phyloP scores from a whole-genome alignment of 2,888 invertebrate genomes.

The Volucella zonaria region DNA sequence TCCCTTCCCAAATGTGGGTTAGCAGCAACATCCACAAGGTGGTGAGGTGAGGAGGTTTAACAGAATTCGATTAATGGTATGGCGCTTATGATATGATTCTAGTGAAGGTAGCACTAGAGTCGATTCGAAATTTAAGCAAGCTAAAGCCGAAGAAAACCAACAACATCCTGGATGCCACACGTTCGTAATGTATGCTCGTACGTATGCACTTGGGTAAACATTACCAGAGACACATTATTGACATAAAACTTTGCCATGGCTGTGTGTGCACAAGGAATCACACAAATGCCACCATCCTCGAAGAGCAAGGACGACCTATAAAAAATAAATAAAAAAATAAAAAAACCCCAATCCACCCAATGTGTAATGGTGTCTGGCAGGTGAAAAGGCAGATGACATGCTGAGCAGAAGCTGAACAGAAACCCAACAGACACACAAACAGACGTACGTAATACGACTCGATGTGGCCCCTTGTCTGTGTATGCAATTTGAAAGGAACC shows the following conservation, averaged over 20 bases:
- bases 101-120: not conserved
- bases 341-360: not conserved
- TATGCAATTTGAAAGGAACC: conserved; percentile 44
- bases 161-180: conserved; percentile 20
- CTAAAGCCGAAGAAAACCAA: too few relatives aligned
- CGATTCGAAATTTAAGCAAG: too few relatives aligned
- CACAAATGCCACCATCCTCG: not conserved
- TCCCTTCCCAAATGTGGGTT: conserved; percentile 6
- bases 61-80: conserved; percentile 45
- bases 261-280: conserved; percentile 35
- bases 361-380: conserved; percentile 51
- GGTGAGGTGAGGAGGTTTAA: not conserved
- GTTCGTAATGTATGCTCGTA: conserved; percentile 20
- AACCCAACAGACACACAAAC: not conserved
- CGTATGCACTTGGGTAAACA: conserved; percentile 59
- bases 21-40: not conserved
- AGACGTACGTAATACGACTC: not conserved
- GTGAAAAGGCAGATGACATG: conserved; percentile 50
- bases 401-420: not conserved
- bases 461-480: not conserved
- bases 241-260: conserved; percentile 62
- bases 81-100: conserved; percentile 31
- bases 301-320: not conserved
- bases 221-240: conserved; percentile 50
- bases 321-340: not conserved